A percentile compares a stretch with the other conserved stretches of the same genome.
Evolutionary conservation across 1,140 invertebrate genomes (phyloP).

Genomic region (Hycleus phaleratus): DNA sequence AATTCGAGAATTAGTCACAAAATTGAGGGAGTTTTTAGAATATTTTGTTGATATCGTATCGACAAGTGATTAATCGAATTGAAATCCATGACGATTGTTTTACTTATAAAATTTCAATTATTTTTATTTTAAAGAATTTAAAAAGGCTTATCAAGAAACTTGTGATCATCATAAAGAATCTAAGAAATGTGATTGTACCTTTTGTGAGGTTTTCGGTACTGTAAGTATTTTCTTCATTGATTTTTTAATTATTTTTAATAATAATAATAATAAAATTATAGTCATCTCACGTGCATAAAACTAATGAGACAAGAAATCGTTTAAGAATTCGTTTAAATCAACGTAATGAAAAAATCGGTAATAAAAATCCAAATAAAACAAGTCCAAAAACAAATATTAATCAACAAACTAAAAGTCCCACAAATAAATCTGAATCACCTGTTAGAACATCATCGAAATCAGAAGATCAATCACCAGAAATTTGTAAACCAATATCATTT

Average conservation of each 20-base stretch:
- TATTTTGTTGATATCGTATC: neutral
- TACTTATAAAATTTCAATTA: no score
- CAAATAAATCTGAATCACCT: conserved; percentile 22
- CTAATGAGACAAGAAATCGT: conserved; percentile 43
- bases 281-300: conserved; percentile 24
- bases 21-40: no score
- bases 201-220: conserved; percentile 35
- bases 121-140: conserved; percentile 6
- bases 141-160: conserved; percentile 14
- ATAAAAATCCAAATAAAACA: neutral
- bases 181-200: conserved; percentile 36
- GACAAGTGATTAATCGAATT: neutral
- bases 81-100: no score
- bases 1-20: no score
- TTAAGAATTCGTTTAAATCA: conserved; percentile 43
- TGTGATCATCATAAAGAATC: conserved; percentile 22
- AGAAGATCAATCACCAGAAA: neutral
- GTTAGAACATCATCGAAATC: conserved; percentile 16
- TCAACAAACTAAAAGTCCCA: conserved; percentile 9
- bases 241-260: neutral
- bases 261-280: conserved; percentile 2
- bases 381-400: neutral
- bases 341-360: conserved; percentile 24
- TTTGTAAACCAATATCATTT: neutral
- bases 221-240: conserved; percentile 2